Base-by-base conservation (phyloP, 92 coral and sea anemone species). In the Palythoa heliodiscus region DNA sequence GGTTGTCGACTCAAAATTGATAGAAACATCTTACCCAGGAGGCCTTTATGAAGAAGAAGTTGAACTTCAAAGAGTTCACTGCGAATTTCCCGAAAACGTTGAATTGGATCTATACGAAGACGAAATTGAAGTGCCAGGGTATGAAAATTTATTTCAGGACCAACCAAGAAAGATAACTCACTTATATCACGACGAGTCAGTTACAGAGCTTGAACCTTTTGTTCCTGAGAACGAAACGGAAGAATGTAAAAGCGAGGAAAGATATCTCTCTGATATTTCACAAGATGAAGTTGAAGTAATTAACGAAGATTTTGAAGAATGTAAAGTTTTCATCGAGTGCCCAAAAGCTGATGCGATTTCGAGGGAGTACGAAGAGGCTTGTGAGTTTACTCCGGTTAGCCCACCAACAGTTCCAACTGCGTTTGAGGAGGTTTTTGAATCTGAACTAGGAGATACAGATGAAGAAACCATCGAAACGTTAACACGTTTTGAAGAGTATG, bases 41-140 rank as follows among this genome's bases (percentile, higher is more conserved):
- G 17, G 66, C 16, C 38, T 66, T 40, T 80, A 80, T 66, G 74
- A 80, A 67, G 84, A 80, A 47, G 84, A 80, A 15, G 60, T 80
- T 47, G 74, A 80, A 4, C 40, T 80, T 15, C 71, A 78, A 4
- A 40, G 72, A 78, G 57, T 39, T 43, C 38, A 80, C 40, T 19
- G 84, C 14, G 63, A 80, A 20, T 22, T 40, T 43, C 35, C 73
- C 66, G 84, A 80, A 66, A 80, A 68, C 9, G 71, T 60, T 25
- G 48, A 82, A n/a, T 61, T 82, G 20, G 83, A 67, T 11, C 57
- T 73, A 25, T 87, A 75, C 38, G 88, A 89, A 77, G 94, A 90
- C 47, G 97, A 91, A 86, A 77, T 89, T 72, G 92, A 91, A 16
- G 86, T 93, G 8, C 76, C 88, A 14, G 88, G 84, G 6, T 80